These are phyloP conservation scores for Athene noctua DNA, from an alignment of 2,113 vertebrate species.

Conservation along the genomic window DNA sequence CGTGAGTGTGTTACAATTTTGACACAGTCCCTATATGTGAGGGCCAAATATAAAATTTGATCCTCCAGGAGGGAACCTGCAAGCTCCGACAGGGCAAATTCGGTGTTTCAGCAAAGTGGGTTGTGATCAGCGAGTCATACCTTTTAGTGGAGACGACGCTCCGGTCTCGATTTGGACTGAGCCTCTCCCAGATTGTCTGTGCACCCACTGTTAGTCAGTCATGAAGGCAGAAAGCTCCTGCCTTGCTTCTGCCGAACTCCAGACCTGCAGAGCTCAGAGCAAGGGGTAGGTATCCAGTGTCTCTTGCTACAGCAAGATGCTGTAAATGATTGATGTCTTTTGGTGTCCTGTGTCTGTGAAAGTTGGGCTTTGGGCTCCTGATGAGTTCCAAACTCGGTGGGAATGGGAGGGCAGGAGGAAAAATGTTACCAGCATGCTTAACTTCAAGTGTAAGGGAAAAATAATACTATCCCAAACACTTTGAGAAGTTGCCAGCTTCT, in stretches of 20 bases:
- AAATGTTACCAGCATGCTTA: not conserved
- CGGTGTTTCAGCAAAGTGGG: not conserved
- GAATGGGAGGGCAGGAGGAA: not conserved
- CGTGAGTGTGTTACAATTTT: not conserved
- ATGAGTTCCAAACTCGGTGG: accelerated
- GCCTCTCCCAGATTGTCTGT: not conserved
- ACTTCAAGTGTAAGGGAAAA: not conserved
- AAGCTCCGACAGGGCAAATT: not conserved
- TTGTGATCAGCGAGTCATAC: not conserved
- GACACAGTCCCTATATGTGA: not conserved
- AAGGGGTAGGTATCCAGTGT: not conserved
- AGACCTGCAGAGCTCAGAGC: not conserved
- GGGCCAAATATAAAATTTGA: not conserved
- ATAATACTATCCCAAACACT: not conserved
- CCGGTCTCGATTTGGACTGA: accelerated
- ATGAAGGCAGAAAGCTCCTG: not conserved
- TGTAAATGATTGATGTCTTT: not conserved
- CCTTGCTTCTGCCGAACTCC: not conserved
- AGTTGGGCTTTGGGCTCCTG: not conserved
- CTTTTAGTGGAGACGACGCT: not conserved
- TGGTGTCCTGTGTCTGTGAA: not conserved
- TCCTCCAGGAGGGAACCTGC: not conserved
- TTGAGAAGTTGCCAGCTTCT: not conserved
- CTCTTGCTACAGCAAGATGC: not conserved
- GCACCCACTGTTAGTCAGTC: not conserved